Evolutionary conservation across 2,888 invertebrate species (phyloP).

Genomic region (Sinotaia quadrata): DNA sequence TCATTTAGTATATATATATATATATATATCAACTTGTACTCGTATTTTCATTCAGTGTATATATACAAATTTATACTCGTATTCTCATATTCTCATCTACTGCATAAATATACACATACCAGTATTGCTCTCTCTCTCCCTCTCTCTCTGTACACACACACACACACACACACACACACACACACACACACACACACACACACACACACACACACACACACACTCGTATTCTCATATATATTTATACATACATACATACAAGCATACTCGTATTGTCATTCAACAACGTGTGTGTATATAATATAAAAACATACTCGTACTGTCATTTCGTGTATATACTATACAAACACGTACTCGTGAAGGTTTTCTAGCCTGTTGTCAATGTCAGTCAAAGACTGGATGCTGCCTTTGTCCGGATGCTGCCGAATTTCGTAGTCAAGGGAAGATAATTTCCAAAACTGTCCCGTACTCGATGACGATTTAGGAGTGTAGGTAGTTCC

Average conservation of each 20-base stretch:
- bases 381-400: slow-evolving; percentile 57
- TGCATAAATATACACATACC: too few relatives aligned
- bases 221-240: background rate
- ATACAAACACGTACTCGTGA: slow-evolving; percentile 56
- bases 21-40: too few relatives aligned
- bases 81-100: too few relatives aligned
- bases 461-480: slow-evolving; percentile 60
- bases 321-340: background rate
- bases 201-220: slow-evolving; percentile 8
- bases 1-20: too few relatives aligned
- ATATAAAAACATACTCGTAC: too few relatives aligned
- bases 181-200: background rate
- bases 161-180: slow-evolving; percentile 1
- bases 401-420: slow-evolving; percentile 40
- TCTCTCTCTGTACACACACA: too few relatives aligned
- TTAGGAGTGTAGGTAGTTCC: slow-evolving; percentile 64
- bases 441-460: slow-evolving; percentile 51
- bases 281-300: too few relatives aligned
- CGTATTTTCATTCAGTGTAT: too few relatives aligned
- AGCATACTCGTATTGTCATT: too few relatives aligned
- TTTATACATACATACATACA: background rate
- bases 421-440: slow-evolving; percentile 56
- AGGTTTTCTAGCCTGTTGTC: slow-evolving; percentile 62
- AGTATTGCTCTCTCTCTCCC: too few relatives aligned
- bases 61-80: too few relatives aligned